Conservation (phyloP, 2,113 vertebrate genomes). For the Acrocephalus arundinaceus region DNA sequence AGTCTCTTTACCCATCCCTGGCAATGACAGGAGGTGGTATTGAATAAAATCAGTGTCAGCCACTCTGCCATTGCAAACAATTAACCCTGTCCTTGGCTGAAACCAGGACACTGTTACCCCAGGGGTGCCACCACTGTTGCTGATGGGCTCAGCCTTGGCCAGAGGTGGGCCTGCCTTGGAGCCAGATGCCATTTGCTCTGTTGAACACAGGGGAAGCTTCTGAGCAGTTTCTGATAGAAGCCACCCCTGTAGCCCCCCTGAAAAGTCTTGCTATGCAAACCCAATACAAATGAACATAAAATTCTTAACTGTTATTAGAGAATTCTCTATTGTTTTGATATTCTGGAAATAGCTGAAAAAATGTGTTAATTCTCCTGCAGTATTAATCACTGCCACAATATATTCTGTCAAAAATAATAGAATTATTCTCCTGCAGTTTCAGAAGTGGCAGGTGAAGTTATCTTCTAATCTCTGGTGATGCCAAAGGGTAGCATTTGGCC, state of each 20-base stretch:
- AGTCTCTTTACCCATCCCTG: not conserved
- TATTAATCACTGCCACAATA: not conserved
- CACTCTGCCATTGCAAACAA: not conserved
- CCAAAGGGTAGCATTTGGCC: not conserved
- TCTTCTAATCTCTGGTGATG: not conserved
- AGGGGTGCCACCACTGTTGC: accelerated
- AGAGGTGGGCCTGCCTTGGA: accelerated
- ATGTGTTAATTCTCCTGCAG: not conserved
- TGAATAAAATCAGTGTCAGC: not conserved
- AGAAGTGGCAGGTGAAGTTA: not conserved
- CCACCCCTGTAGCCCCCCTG: accelerated
- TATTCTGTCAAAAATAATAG: not conserved
- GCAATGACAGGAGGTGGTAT: not conserved
- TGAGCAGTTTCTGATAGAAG: not conserved
- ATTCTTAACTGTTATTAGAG: not conserved
- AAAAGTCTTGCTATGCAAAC: not conserved
- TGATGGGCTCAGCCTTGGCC: not conserved
- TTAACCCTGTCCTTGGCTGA: not conserved
- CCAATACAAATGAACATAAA: not conserved
- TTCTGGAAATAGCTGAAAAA: not conserved
- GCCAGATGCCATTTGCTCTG: not conserved
- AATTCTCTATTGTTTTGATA: not conserved
- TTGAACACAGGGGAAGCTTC: not conserved
- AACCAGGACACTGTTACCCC: not conserved
- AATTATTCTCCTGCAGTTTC: not conserved